Evolutionary conservation across 2,797 vertebrate genomes (phyloP), one percentile per base, ranked within the genome.

Genomic region (Meriones psammophilus): DNA sequence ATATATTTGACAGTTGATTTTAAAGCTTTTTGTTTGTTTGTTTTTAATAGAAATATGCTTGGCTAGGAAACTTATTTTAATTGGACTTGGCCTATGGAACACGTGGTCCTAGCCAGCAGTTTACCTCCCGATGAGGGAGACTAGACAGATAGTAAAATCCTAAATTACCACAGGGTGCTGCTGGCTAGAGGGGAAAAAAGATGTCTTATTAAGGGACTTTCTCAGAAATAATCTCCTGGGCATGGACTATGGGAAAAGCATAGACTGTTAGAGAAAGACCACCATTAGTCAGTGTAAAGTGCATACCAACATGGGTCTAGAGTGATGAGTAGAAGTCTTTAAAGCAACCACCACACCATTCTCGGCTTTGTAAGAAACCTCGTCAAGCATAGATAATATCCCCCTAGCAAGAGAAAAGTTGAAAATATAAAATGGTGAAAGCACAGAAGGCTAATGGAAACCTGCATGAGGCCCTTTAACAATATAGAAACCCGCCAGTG

Each of bases 171-270:
- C 42, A 13, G 5, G 68, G 50, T 7, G 42, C 50, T 86, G 6
- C 36, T 64, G 3, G 60, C 22, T 33, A 17, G 14, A 22, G 30
- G 15, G 20, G 6, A 60, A 42, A 42, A 64, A 46, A 5, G 62
- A 0, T 33, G 36, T 60, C 64, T 60, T 36, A 20, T 69, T n/a
- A 64, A 80, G 10, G 3, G 15, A 17, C 42, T 71, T 33, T 17
- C 62, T 33, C n/a, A 79, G 28, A 69, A 54, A 13, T 3, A 0
- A 33, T 8, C 2, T 20, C 14, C 77, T 18, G 28, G 33, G 76
- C 22, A 18, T 9, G 26, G 36, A 15, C 17, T 7, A 7, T 1
- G 10, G 33, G 39, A 17, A 58, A 8, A 0, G 0, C 0, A 39
- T 2, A 17, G 0, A 46, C 5, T 2, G 14, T 9, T n/a, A 33